Evolutionary conservation across 2,113 vertebrate species (phyloP).

Genomic region (Piaya cayana): DNA sequence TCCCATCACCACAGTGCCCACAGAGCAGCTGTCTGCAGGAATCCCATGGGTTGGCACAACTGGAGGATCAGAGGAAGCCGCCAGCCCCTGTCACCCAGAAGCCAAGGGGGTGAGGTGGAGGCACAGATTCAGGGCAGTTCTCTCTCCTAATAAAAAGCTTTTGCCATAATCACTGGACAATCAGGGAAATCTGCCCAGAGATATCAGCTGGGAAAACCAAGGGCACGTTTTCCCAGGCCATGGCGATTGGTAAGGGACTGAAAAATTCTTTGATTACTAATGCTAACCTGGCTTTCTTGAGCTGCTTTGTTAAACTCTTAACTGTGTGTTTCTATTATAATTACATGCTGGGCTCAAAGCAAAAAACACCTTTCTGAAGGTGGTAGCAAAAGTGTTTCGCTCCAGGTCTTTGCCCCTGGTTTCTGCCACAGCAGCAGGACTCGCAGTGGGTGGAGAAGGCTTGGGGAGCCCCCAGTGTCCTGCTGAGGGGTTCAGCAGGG

Average conservation of each 20-base stretch:
- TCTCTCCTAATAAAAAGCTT: slow-evolving; percentile 10
- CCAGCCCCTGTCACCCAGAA: neutral
- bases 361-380: neutral
- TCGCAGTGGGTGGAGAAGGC: neutral
- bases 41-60: neutral
- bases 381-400: neutral
- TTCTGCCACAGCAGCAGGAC: neutral
- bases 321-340: neutral
- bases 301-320: neutral
- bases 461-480: neutral
- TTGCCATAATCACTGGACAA: neutral
- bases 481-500: neutral
- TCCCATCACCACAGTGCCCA: fast-evolving
- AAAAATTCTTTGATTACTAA: neutral
- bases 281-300: neutral
- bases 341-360: neutral
- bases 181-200: neutral
- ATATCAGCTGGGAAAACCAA: neutral
- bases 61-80: neutral
- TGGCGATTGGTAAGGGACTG: neutral
- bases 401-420: neutral
- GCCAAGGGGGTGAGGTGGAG: neutral
- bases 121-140: neutral
- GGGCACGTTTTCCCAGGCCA: neutral
- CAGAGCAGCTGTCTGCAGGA: neutral